phyloP scores from a whole-genome alignment of 2,888 invertebrate species.

The Lasiommata megera region DNA sequence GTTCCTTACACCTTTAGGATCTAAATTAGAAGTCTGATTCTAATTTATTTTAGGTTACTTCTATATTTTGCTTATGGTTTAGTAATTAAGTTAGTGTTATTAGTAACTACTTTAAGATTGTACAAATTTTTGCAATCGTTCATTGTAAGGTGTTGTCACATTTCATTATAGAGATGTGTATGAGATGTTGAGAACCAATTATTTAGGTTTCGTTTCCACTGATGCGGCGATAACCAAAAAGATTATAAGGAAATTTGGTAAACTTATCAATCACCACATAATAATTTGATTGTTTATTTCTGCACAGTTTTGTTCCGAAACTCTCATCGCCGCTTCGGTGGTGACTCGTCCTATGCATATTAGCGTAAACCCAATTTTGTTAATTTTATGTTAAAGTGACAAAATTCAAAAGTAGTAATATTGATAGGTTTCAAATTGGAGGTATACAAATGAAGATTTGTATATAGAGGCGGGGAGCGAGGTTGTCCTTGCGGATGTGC shows the following conservation, averaged over 20 bases:
- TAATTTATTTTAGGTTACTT: slow-evolving; percentile 68
- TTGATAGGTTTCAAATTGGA: slow-evolving; percentile 28
- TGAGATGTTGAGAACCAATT: slow-evolving; percentile 8
- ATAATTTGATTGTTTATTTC: no score
- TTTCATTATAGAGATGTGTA: slow-evolving; percentile 24
- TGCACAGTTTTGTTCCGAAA: no score
- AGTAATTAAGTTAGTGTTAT: slow-evolving; percentile 47
- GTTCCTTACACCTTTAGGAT: slow-evolving; percentile 63
- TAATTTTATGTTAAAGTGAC: slow-evolving; percentile 25
- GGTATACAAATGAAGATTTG: slow-evolving; percentile 37
- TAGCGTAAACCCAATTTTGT: slow-evolving; percentile 1
- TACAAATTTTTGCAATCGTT: slow-evolving; percentile 36
- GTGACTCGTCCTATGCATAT: no score
- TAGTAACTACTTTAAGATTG: slow-evolving; percentile 35
- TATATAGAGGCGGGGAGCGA: slow-evolving; percentile 42
- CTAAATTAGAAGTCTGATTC: slow-evolving; percentile 79
- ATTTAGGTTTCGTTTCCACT: slow-evolving; percentile 4
- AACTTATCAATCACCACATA: no score
- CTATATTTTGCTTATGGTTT: slow-evolving; percentile 53
- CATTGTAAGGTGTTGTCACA: slow-evolving; percentile 18
- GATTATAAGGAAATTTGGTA: no score
- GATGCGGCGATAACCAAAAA: not conserved
- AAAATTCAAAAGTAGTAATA: slow-evolving; percentile 24
- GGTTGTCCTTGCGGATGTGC: not conserved
- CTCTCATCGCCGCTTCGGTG: not conserved